Percentiles rank a stretch among this genome's conserved stretches.
Evolutionary conservation across 2,797 vertebrate genomes (phyloP).

Genomic region (Anolis apletophallus): DNA sequence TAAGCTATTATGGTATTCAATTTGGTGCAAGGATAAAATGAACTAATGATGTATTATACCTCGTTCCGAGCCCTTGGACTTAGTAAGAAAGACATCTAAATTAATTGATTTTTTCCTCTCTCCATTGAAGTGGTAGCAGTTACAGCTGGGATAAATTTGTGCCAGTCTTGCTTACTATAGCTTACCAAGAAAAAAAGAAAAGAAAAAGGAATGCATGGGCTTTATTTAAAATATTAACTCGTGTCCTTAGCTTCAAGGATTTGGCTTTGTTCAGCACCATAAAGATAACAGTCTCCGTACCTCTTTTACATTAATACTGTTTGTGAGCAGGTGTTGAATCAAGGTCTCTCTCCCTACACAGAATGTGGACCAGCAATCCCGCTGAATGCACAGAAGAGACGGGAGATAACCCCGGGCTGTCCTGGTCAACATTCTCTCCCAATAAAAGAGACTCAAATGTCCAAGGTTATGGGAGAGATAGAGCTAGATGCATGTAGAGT

Average conservation of each 20-base stretch:
- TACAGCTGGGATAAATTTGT: constrained; percentile 2
- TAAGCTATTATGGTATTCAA: background rate
- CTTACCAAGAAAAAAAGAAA: constrained; percentile 25
- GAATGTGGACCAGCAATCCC: background rate
- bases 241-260: constrained; percentile 56
- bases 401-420: background rate
- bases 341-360: background rate
- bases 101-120: constrained; percentile 29
- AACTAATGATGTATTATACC: background rate
- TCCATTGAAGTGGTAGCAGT: constrained; percentile 50
- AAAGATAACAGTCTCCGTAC: constrained; percentile 35
- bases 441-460: constrained; percentile 13
- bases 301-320: constrained; percentile 12
- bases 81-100: background rate
- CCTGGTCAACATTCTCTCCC: background rate
- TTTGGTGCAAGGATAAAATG: background rate
- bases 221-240: constrained; percentile 61
- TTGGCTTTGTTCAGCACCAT: constrained; percentile 53
- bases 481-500: background rate
- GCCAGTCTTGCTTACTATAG: constrained; percentile 31
- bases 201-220: background rate
- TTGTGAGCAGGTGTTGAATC: constrained; percentile 13
- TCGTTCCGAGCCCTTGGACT: background rate
- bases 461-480: constrained; percentile 30
- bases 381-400: background rate